Evolutionary conservation across 2,113 vertebrate genomes (phyloP), one percentile per base, ranked within the genome.

Genomic region (Archocentrus centrarchus): DNA sequence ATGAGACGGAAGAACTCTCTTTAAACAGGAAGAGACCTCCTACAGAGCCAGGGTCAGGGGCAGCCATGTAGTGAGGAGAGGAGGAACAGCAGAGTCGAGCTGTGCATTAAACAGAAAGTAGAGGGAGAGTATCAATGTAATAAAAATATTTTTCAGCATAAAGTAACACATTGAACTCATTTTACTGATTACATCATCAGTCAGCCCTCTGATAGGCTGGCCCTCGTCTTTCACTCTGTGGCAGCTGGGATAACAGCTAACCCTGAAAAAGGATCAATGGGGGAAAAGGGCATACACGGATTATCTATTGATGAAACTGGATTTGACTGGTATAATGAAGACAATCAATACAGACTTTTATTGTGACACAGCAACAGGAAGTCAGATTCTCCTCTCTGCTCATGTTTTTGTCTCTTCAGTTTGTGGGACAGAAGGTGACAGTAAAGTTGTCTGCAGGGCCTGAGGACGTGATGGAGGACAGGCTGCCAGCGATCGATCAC

Each of bases 381-480:
- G 30, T 79, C n/a, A 44, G 63, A 17, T 13, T 44, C 7, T 35
- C 59, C 4, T 18, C 30, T 66, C 20, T 41, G 63, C n/a, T 44
- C 0, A 7, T 66, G n/a, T 0, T 41, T 41, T 66, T 66, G 63
- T 66, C 44, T 11, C 11, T 47, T 47, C 63, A 17, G 39, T 66
- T 2, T 44, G n/a, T 35, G 44, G 63, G 63, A 39, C 44, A 17
- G 44, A 50, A 47, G 77, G 66, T 58, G 57, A 84, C 3, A 13
- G 22, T 62, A 27, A 35, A 37, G 24, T 22, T 14, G 44, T 47
- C 44, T 0, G 37, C 13, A 24, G 63, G 63, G 41, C 24, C n/a
- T 44, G 63, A 66, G 63, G 37, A 66, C 59, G 64, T 75, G 79
- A 66, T 17, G 22, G 79, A 85, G 30, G 75, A 82, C 32, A 9